Evolutionary conservation across 2,113 vertebrate genomes (phyloP).

Genomic region (Polypterus bichir): DNA sequence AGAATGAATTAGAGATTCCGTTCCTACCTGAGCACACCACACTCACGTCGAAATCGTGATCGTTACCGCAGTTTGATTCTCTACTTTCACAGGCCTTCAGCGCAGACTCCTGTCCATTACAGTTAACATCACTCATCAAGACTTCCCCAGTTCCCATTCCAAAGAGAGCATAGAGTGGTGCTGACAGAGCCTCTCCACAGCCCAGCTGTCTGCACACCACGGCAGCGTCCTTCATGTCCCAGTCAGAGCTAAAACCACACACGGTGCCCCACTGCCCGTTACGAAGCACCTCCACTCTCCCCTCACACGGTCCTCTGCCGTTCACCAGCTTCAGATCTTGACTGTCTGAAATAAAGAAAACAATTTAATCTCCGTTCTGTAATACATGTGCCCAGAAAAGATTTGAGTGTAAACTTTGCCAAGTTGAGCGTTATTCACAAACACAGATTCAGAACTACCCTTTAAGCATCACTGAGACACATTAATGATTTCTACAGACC

Average conservation of each 20-base stretch:
- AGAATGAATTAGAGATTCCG: too few relatives aligned
- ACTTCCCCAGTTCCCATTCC: not conserved
- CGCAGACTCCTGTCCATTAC: not conserved
- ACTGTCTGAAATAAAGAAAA: too few relatives aligned
- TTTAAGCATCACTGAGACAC: too few relatives aligned
- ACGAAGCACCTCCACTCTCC: constrained; percentile 22
- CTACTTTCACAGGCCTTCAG: too few relatives aligned
- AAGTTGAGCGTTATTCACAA: too few relatives aligned
- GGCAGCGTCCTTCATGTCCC: not conserved
- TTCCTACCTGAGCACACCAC: too few relatives aligned
- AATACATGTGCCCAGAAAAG: too few relatives aligned
- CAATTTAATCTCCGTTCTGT: too few relatives aligned
- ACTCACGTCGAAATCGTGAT: too few relatives aligned
- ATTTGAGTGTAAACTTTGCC: fast-evolving
- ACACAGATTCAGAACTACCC: too few relatives aligned
- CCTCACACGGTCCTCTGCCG: not conserved
- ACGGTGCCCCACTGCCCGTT: constrained; percentile 14
- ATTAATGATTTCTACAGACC: too few relatives aligned
- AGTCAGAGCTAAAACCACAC: constrained; percentile 12
- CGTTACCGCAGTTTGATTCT: too few relatives aligned
- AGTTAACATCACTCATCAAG: not conserved
- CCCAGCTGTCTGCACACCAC: constrained; percentile 36
- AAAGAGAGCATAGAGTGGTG: fast-evolving
- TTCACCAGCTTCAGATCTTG: constrained; percentile 2
- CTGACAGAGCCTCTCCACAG: not conserved